Percentiles rank a stretch among this genome's conserved stretches.
Conservation (phyloP, 2,888 invertebrate species). For the Pammene fasciana region DNA sequence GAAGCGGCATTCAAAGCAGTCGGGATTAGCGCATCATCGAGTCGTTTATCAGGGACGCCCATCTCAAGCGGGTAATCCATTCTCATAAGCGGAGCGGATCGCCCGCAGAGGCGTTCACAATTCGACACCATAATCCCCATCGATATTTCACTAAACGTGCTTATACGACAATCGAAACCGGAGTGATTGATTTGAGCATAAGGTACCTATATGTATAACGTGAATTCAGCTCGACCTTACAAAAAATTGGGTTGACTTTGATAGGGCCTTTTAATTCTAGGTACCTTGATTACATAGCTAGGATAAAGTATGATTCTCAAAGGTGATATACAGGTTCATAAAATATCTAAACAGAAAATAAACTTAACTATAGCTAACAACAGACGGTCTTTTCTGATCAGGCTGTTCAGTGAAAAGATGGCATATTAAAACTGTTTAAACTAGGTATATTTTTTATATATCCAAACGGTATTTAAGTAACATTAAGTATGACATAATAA, state of each 20-base stretch:
- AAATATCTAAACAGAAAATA: no score
- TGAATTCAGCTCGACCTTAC: not conserved
- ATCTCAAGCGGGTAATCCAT: conserved; percentile 59
- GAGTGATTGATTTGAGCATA: conserved; percentile 27
- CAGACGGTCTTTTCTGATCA: no score
- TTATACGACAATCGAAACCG: conserved; percentile 39
- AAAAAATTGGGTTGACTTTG: not conserved
- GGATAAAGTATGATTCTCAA: no score
- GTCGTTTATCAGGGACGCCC: conserved; percentile 44
- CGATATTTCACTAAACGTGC: conserved; percentile 50
- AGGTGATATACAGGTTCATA: no score
- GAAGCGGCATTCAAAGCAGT: conserved; percentile 43
- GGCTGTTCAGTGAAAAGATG: no score
- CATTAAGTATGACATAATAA: no score
- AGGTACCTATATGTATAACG: not conserved
- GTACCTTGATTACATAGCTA: no score
- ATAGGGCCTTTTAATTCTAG: not conserved
- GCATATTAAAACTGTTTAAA: no score
- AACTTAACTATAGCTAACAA: no score
- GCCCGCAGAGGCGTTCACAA: conserved; percentile 51
- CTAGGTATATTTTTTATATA: no score
- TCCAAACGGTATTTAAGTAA: no score
- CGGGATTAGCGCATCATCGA: conserved; percentile 44
- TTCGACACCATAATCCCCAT: conserved; percentile 54
- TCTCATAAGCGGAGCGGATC: conserved; percentile 56